These are phyloP conservation scores for Pygmarrhopalites habei DNA, from an alignment of 1,140 invertebrate genomes.

Conservation along the genomic window DNA sequence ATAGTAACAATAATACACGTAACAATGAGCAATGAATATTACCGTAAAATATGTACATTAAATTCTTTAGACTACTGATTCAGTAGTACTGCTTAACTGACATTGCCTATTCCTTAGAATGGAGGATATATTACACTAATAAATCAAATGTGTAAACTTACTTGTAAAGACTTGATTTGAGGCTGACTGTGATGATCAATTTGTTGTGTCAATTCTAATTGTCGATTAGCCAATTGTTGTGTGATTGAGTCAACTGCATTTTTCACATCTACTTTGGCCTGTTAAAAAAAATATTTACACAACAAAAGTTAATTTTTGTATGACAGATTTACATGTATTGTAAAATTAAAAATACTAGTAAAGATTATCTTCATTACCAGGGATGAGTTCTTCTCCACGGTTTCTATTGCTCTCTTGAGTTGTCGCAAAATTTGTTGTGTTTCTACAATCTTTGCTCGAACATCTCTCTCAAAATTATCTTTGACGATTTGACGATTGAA, in stretches of 20 bases:
- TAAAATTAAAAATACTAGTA: neutral
- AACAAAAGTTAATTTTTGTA: neutral
- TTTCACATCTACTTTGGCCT: neutral
- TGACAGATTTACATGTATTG: neutral
- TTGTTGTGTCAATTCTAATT: neutral
- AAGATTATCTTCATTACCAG: neutral
- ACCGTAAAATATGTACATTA: too few species aligned
- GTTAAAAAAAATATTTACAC: neutral
- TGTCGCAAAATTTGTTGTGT: neutral
- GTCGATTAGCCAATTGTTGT: neutral
- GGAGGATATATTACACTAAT: too few species aligned
- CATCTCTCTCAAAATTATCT: neutral
- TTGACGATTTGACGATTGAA: neutral
- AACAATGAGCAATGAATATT: too few species aligned
- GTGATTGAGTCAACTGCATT: neutral
- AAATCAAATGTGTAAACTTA: too few species aligned
- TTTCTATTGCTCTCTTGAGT: neutral
- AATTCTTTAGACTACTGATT: too few species aligned
- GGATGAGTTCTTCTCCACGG: neutral
- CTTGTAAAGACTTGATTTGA: neutral
- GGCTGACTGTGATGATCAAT: neutral
- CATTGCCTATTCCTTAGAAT: too few species aligned
- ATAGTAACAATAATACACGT: too few species aligned
- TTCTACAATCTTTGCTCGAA: neutral
- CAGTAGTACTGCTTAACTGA: too few species aligned